Evolutionary conservation across 2,888 invertebrate genomes (phyloP).

Genomic region (Tetragnatha montana): DNA sequence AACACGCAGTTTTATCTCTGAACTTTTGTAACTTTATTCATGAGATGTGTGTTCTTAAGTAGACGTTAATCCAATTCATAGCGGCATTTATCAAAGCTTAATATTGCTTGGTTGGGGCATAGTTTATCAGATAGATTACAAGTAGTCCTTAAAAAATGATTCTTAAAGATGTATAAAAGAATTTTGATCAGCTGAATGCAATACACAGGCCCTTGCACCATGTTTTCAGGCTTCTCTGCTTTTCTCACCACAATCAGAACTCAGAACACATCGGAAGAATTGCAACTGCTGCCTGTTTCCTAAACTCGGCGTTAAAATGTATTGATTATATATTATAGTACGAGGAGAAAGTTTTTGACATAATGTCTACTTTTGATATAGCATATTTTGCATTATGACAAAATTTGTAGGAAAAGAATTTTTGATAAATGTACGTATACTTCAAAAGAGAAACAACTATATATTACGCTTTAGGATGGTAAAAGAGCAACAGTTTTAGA

Average conservation of each 20-base stretch:
- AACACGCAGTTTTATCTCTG: too few species aligned
- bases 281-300: neutral
- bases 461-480: neutral
- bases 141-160: too few species aligned
- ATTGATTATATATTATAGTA: neutral
- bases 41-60: too few species aligned
- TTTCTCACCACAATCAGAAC: neutral
- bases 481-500: neutral
- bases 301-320: neutral
- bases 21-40: too few species aligned
- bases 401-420: slow-evolving; percentile 51
- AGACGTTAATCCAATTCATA: too few species aligned
- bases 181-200: too few species aligned
- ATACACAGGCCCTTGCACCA: too few species aligned
- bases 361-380: slow-evolving; percentile 59
- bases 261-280: neutral
- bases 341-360: neutral
- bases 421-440: slow-evolving; percentile 61
- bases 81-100: too few species aligned
- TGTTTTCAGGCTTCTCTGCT: too few species aligned
- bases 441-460: slow-evolving; percentile 18
- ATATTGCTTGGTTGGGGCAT: too few species aligned
- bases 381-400: slow-evolving; percentile 52
- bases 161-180: too few species aligned
- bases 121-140: too few species aligned